Conservation (phyloP, 2,888 invertebrate genomes). For the Dolichomitus sp. region DNA sequence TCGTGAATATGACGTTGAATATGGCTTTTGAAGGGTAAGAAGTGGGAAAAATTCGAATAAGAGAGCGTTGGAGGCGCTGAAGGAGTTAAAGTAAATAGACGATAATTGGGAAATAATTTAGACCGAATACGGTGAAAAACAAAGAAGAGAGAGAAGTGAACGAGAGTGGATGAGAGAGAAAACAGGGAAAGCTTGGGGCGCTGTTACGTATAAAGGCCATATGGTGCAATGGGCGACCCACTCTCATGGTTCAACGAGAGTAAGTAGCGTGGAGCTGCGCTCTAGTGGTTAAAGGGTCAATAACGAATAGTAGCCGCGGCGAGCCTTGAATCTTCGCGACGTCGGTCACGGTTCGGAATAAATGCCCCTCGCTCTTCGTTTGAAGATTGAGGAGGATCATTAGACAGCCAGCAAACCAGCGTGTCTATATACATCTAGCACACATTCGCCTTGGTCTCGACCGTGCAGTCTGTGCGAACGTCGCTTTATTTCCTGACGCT, state of each 20-base stretch:
- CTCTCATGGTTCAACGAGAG: constrained; percentile 15
- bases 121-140: constrained; percentile 17
- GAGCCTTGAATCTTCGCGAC: constrained; percentile 55
- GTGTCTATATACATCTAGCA: constrained; percentile 17
- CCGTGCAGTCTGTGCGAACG: constrained; percentile 9
- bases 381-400: constrained; percentile 79
- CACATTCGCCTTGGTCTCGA: background rate
- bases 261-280: constrained; percentile 8
- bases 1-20: constrained; percentile 6
- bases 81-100: constrained; percentile 50
- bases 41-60: constrained; percentile 24
- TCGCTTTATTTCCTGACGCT: constrained; percentile 56
- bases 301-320: constrained; percentile 60
- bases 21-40: constrained; percentile 7
- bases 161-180: background rate
- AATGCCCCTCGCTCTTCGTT: constrained; percentile 72
- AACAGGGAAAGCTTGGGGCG: background rate
- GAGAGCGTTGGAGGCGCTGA: constrained; percentile 21
- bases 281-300: constrained; percentile 65
- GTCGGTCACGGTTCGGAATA: constrained; percentile 72
- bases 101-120: constrained; percentile 59
- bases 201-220: constrained; percentile 42
- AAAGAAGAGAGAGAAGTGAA: constrained; percentile 7
- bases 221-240: constrained; percentile 31
- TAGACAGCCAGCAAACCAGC: constrained; percentile 65